These are phyloP conservation scores for Zaprionus capensis DNA, from an alignment of 1,140 invertebrate species.

Conservation along the genomic window DNA sequence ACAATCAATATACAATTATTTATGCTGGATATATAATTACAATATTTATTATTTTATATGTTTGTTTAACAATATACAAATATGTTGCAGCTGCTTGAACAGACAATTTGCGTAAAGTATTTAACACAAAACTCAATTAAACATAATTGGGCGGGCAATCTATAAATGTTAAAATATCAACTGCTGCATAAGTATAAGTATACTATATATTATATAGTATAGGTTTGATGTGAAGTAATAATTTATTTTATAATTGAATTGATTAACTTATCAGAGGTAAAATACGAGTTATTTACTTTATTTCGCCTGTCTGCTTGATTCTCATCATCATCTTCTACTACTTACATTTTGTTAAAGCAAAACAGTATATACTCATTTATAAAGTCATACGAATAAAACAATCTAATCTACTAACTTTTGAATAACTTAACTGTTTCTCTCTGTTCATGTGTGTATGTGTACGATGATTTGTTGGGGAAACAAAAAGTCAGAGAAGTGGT, in stretches of 20 bases:
- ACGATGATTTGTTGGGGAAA: conserved; percentile 43
- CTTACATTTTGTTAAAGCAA: conserved; percentile 59
- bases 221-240: conserved; percentile 30
- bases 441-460: conserved; percentile 20
- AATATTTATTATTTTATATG: conserved; percentile 35
- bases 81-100: conserved; percentile 38
- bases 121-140: conserved; percentile 27
- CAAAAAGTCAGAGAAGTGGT: conserved; percentile 25
- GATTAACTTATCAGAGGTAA: conserved; percentile 66
- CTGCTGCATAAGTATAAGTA: conserved; percentile 3
- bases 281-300: conserved; percentile 51
- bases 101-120: conserved; percentile 27
- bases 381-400: conserved; percentile 66
- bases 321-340: conserved; percentile 31
- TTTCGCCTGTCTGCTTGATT: conserved; percentile 18
- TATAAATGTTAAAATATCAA: conserved; percentile 25
- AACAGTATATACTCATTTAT: conserved; percentile 59
- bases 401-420: conserved; percentile 63
- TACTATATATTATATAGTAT: conserved; percentile 21
- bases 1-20: conserved; percentile 51
- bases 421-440: conserved; percentile 56
- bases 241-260: conserved; percentile 56
- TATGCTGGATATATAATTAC: conserved; percentile 76
- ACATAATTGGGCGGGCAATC: conserved; percentile 19
- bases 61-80: conserved; percentile 51